Evolutionary conservation across 2,113 vertebrate species (phyloP), one percentile per base, ranked within the genome.

Genomic region (Carassius gibelio): DNA sequence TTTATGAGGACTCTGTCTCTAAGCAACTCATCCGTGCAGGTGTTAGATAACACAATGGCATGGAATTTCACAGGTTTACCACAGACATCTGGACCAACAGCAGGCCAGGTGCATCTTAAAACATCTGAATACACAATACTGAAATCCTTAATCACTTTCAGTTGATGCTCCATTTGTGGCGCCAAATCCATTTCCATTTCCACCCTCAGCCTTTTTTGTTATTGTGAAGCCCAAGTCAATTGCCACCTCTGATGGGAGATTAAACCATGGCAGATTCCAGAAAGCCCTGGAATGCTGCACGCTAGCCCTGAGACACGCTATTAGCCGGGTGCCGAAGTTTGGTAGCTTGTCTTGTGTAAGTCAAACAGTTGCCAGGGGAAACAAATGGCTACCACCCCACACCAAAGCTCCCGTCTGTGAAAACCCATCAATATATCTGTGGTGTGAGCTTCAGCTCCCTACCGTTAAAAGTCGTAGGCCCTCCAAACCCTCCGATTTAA

Each of bases 401-500:
- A 71, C 26, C 59, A 68, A 75, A 61, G 6, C 19, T 71, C 57
- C 74, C 50, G 21, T 76, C n/a, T 6, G 10, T 64, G 38, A 86
- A 88, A 88, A 81, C 87, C 85, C 80, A 83, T 87, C 89, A 88
- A 87, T 88, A 85, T 83, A 88, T 86, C 86, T 75, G 30, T 76
- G 68, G 57, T 14, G 26, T 52, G 84, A 85, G 77, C 62, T 59
- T 75, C 11, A 30, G 64, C 75, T 83, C 86, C 86, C 86, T 50
- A 78, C 83, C 59, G 52, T 86, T 48, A 11, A 78, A 68, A 59
- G 79, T 78, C 69, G 5, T 64, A 34, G 42, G 84, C 82, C 82
- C 85, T 86, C 77, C 45, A 72, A 21, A 83, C 83, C 68, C 48
- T 66, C 83, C 85, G 86, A 88, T 91, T 91, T 89, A 89, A 91